These are phyloP conservation scores for Andinoacara biseriatus DNA, from an alignment of 2,113 vertebrate genomes.

Conservation along the genomic window DNA sequence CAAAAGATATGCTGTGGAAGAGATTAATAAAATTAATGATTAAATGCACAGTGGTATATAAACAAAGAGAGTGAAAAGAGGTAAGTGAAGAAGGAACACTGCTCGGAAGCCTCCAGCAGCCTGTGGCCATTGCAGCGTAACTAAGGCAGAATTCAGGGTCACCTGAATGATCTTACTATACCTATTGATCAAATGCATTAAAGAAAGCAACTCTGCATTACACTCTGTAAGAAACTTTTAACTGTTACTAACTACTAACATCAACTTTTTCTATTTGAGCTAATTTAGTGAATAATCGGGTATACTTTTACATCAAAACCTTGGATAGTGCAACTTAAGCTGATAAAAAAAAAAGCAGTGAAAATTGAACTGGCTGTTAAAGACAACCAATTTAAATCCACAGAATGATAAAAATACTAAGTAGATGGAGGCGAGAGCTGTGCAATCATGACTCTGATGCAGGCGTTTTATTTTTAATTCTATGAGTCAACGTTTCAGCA, in stretches of 20 bases:
- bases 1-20: too few species aligned
- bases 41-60: too few species aligned
- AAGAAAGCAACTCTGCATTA: background rate
- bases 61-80: too few species aligned
- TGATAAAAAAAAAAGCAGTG: background rate
- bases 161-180: too few species aligned
- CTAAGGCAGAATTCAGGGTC: too few species aligned
- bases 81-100: too few species aligned
- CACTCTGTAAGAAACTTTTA: background rate
- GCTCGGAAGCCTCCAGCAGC: too few species aligned
- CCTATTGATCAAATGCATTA: background rate
- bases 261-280: background rate
- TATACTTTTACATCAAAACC: background rate
- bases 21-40: too few species aligned
- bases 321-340: background rate
- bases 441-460: constrained; percentile 17
- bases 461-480: constrained; percentile 45
- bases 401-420: constrained; percentile 17
- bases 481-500: constrained; percentile 25
- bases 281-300: background rate
- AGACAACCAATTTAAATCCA: background rate
- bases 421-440: constrained; percentile 41
- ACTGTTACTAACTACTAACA: background rate
- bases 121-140: too few species aligned
- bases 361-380: background rate